Evolutionary conservation across 30 jellyfish, hydroid and myxozoan species (phyloP).

Genomic region (Clytia hemisphaerica): DNA sequence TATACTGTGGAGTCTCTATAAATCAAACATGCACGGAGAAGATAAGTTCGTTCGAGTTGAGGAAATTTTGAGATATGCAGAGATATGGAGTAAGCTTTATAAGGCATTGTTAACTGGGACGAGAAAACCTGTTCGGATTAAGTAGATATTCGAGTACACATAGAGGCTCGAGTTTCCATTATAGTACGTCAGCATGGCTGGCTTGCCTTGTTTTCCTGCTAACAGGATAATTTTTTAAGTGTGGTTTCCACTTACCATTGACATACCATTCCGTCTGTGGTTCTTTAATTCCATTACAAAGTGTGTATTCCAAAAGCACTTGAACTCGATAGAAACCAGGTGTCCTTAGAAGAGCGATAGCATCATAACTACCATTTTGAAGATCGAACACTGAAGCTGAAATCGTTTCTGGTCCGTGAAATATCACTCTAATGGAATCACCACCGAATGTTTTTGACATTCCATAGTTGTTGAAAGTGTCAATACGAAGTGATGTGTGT

Average conservation of each 20-base stretch:
- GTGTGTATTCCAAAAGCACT: conserved; percentile 61
- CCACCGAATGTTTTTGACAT: conserved; percentile 67
- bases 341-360: conserved; percentile 49
- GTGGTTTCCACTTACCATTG: conserved; percentile 42
- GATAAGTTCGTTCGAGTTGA: too few species aligned
- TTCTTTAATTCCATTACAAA: conserved; percentile 79
- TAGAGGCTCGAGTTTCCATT: too few species aligned
- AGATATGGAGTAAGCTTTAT: too few species aligned
- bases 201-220: too few species aligned
- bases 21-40: too few species aligned
- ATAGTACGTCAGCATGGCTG: too few species aligned
- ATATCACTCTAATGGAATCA: conserved; percentile 70
- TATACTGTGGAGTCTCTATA: too few species aligned
- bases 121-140: too few species aligned
- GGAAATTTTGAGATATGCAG: too few species aligned
- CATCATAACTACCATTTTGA: conserved; percentile 79
- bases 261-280: conserved; percentile 95
- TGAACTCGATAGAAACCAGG: conserved; percentile 79
- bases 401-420: conserved; percentile 52
- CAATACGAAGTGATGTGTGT: conserved; percentile 53
- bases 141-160: too few species aligned
- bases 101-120: too few species aligned
- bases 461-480: conserved; percentile 50
- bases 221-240: too few species aligned
- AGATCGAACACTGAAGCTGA: conserved; percentile 84